phyloP scores from a whole-genome alignment of 2,888 invertebrate species.

The Ectemnius lituratus region DNA sequence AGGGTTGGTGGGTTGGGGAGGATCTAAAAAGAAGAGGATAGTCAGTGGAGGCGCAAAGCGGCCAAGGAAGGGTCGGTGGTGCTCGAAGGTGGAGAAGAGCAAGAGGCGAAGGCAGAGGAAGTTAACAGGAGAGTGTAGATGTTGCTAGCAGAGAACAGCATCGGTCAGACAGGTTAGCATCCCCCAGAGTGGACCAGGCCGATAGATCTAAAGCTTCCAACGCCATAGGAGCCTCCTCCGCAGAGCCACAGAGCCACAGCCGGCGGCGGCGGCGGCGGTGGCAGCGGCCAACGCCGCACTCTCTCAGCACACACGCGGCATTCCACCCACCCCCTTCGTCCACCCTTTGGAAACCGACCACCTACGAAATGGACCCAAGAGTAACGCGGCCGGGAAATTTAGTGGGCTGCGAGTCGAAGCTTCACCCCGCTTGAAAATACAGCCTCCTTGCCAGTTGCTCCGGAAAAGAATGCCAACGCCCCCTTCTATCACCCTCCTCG shows the following conservation, averaged over 20 bases:
- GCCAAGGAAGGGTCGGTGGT: too few relatives aligned
- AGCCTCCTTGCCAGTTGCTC: conserved; percentile 34
- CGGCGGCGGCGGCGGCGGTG: conserved; percentile 39
- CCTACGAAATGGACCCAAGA: conserved; percentile 64
- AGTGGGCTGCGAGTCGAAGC: conserved; percentile 50
- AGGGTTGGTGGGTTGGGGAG: neutral
- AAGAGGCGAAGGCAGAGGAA: conserved; percentile 5
- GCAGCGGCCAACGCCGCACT: conserved; percentile 37
- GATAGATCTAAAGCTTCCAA: conserved; percentile 67
- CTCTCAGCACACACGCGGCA: conserved; percentile 27
- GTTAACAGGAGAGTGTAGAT: conserved; percentile 38
- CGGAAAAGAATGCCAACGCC: conserved; percentile 1
- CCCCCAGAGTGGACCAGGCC: conserved; percentile 62
- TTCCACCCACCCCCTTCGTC: too few relatives aligned
- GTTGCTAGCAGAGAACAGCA: conserved; percentile 53
- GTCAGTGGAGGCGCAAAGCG: neutral
- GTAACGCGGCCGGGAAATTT: conserved; percentile 66
- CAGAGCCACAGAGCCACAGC: conserved; percentile 14
- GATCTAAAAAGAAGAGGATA: conserved; percentile 32
- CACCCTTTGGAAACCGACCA: too few relatives aligned
- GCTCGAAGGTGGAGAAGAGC: conserved; percentile 20
- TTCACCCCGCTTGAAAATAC: conserved; percentile 48
- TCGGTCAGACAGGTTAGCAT: conserved; percentile 64
- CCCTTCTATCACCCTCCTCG: too few relatives aligned
- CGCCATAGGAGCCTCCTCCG: conserved; percentile 23